Conservation (phyloP, 2,797 vertebrate species). For the Chelon auratus region DNA sequence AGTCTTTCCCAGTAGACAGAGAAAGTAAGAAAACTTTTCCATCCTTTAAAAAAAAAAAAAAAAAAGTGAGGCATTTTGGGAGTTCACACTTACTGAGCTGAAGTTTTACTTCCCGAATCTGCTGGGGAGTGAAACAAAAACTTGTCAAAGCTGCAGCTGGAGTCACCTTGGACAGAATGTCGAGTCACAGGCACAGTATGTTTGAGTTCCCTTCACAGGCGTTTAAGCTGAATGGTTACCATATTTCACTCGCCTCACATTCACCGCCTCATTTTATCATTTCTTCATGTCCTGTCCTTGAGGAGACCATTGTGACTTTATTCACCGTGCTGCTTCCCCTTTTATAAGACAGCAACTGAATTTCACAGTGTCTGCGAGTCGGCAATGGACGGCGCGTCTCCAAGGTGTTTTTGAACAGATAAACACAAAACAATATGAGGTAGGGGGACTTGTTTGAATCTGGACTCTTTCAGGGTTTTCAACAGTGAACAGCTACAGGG, state of each 20-base stretch:
- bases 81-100: slow-evolving; percentile 32
- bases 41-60: slow-evolving; percentile 2
- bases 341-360: slow-evolving; percentile 43
- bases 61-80: slow-evolving; percentile 36
- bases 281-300: slow-evolving; percentile 54
- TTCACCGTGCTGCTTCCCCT: slow-evolving; percentile 47
- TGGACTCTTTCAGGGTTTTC: slow-evolving; percentile 26
- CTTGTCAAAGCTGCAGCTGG: slow-evolving; percentile 19
- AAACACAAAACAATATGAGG: slow-evolving; percentile 41
- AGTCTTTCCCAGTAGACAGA: slow-evolving; percentile 24
- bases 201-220: slow-evolving; percentile 42
- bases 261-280: slow-evolving; percentile 49
- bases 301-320: slow-evolving; percentile 52
- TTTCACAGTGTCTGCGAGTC: slow-evolving; percentile 40
- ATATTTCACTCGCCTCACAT: slow-evolving; percentile 41
- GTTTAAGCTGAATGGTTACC: slow-evolving; percentile 27
- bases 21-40: slow-evolving; percentile 40
- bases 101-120: slow-evolving; percentile 34
- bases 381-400: slow-evolving; percentile 18
- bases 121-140: slow-evolving; percentile 29
- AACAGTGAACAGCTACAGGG: slow-evolving; percentile 39
- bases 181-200: slow-evolving; percentile 19
- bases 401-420: slow-evolving; percentile 61
- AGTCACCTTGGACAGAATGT: slow-evolving; percentile 62
- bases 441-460: slow-evolving; percentile 7